Conservation (phyloP, 2,113 vertebrate species). For the Lynx canadensis region DNA sequence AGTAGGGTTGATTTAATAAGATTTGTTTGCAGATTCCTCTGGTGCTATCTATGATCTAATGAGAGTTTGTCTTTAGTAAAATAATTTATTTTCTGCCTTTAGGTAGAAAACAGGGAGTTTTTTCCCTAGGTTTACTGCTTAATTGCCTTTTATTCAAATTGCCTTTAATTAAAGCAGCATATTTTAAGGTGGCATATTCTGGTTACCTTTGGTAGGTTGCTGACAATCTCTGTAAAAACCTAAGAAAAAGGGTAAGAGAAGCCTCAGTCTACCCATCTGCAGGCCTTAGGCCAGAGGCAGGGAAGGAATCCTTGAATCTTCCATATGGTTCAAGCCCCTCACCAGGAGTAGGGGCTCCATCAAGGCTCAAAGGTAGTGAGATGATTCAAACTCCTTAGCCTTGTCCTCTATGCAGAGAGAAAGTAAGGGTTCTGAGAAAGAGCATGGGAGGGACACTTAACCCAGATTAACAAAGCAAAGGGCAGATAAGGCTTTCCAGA, state of each 20-base stretch:
- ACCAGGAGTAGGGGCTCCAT: background rate
- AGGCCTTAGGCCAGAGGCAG: background rate
- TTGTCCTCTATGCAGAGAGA: background rate
- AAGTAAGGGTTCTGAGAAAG: background rate
- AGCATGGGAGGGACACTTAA: background rate
- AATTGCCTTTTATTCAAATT: background rate
- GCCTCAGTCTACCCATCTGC: background rate
- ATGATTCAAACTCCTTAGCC: background rate
- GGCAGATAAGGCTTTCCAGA: background rate
- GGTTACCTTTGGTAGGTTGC: background rate
- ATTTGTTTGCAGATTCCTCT: background rate
- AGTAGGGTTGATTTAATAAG: background rate
- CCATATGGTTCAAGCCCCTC: background rate
- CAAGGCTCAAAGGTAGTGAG: background rate
- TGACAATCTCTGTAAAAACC: background rate
- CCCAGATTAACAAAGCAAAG: background rate
- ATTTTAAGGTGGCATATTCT: background rate
- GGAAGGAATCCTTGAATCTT: background rate
- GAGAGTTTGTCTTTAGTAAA: background rate
- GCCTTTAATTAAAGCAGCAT: background rate
- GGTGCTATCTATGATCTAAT: background rate
- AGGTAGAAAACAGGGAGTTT: background rate
- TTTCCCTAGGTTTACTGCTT: background rate
- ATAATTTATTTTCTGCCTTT: background rate
- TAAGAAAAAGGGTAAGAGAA: background rate